A percentile compares a stretch with the other conserved stretches of the same genome.
phyloP scores from a whole-genome alignment of 1,140 invertebrate species.

The Thalassaphorura encarpata region DNA sequence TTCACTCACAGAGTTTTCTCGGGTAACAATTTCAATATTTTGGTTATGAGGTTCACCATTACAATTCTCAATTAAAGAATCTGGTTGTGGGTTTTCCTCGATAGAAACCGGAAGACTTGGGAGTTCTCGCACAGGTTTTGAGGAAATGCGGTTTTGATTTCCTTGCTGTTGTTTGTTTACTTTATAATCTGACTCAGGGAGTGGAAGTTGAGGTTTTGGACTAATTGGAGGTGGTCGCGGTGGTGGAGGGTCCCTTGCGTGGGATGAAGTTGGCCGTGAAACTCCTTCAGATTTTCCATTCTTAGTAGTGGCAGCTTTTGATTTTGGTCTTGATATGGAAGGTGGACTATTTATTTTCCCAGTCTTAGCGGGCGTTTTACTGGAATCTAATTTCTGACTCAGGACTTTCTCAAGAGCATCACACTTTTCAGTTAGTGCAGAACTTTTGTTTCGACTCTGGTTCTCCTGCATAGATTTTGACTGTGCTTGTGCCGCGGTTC shows the following conservation, averaged over 20 bases:
- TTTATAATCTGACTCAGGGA: no score
- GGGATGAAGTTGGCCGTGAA: neutral
- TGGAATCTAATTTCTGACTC: neutral
- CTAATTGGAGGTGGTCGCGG: neutral
- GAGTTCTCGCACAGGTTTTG: no score
- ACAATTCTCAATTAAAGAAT: no score
- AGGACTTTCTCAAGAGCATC: slow-evolving; percentile 27
- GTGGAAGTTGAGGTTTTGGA: neutral
- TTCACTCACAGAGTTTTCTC: slow-evolving; percentile 29
- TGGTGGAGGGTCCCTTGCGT: no score
- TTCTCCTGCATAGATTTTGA: neutral
- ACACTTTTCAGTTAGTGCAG: slow-evolving; percentile 24
- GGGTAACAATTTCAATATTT: slow-evolving; percentile 30
- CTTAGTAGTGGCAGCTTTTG: neutral
- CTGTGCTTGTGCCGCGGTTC: neutral
- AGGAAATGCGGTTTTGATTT: no score
- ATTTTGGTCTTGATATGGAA: neutral
- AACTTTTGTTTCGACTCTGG: slow-evolving; percentile 7
- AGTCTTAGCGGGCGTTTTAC: neutral
- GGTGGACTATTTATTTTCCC: neutral
- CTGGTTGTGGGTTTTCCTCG: neutral
- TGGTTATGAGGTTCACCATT: no score
- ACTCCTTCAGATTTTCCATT: no score
- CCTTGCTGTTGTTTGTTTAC: no score
- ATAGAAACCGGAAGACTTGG: neutral